These are phyloP conservation scores for Hoplostethus atlanticus DNA, from an alignment of 2,797 vertebrate species.

Conservation along the genomic window DNA sequence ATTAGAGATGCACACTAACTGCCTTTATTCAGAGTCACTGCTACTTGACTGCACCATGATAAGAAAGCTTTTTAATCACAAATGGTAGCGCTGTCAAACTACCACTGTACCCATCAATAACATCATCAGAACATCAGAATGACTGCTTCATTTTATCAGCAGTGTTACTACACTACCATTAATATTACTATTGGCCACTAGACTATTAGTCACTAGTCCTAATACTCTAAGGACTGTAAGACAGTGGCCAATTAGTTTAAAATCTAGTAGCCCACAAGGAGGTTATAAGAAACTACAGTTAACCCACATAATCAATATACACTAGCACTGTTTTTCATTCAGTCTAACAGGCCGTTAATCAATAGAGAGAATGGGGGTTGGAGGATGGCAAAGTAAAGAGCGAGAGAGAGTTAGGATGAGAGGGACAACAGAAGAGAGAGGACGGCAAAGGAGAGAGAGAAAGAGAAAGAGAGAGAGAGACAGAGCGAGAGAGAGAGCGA, in stretches of 20 bases:
- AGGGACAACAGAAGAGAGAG: not conserved
- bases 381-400: conserved; percentile 28
- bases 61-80: conserved; percentile 25
- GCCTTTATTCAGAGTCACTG: conserved; percentile 68
- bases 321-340: conserved; percentile 37
- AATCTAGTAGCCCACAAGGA: conserved; percentile 36
- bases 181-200: not conserved
- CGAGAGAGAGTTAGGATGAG: not conserved
- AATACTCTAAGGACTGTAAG: not conserved
- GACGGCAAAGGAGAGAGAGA: conserved; percentile 56
- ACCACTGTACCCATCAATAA: too few relatives aligned
- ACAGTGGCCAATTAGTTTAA: conserved; percentile 46
- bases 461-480: conserved; percentile 77
- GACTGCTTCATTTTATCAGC: not conserved
- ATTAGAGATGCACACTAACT: conserved; percentile 73
- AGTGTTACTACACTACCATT: too few relatives aligned
- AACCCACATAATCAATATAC: conserved; percentile 41
- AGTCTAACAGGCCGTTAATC: conserved; percentile 43
- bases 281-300: conserved; percentile 33
- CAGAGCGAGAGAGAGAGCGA: conserved; percentile 80
- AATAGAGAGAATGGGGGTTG: conserved; percentile 13
- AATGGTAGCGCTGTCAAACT: too few relatives aligned
- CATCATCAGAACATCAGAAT: too few relatives aligned
- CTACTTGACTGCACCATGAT: conserved; percentile 57
- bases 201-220: conserved; percentile 18